phyloP scores from a whole-genome alignment of 2,113 vertebrate genomes.

The Nothocercus julius region DNA sequence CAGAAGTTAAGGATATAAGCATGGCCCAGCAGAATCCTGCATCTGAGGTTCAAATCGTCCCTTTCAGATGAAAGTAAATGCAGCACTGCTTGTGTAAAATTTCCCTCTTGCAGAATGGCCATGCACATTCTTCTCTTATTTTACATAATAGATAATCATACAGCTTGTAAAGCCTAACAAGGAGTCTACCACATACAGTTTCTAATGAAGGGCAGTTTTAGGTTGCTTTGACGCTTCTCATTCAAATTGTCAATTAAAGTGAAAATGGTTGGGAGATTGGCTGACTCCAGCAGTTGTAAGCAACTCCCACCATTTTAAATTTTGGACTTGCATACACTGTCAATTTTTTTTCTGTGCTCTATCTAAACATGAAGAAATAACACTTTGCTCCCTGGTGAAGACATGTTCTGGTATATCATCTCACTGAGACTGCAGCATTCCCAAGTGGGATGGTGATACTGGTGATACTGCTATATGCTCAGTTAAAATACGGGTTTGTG shows the following conservation, averaged over 20 bases:
- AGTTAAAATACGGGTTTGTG: background rate
- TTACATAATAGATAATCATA: background rate
- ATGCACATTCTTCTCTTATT: background rate
- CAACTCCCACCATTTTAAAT: background rate
- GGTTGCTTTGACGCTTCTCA: background rate
- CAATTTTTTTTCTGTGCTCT: background rate
- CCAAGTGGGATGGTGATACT: background rate
- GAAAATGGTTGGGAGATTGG: background rate
- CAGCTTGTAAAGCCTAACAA: background rate
- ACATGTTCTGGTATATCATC: background rate
- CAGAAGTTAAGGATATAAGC: background rate
- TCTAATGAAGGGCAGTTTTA: background rate
- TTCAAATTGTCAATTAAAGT: background rate
- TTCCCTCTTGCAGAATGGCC: background rate
- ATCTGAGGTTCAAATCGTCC: background rate
- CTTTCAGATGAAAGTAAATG: background rate
- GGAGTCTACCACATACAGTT: background rate
- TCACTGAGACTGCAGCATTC: background rate
- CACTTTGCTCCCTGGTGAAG: background rate
- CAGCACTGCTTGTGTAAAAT: background rate
- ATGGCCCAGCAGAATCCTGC: background rate
- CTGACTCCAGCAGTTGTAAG: background rate
- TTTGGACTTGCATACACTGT: background rate
- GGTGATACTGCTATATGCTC: fast-evolving
- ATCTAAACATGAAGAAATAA: background rate